Evolutionary conservation across 2,797 vertebrate genomes (phyloP), one percentile per base, ranked within the genome.

Genomic region (Thamnophis elegans): DNA sequence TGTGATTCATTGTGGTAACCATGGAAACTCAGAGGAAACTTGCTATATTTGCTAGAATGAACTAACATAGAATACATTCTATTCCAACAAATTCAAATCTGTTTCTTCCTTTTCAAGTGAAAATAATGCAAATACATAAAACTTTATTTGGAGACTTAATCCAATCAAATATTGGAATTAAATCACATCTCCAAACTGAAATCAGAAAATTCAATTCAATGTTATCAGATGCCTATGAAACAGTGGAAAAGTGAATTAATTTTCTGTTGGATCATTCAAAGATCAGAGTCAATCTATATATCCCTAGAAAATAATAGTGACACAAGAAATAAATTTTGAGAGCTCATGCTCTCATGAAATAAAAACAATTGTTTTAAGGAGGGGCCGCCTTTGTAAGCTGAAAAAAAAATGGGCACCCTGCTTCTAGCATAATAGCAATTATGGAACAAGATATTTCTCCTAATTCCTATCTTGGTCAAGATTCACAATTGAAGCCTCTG

Each of bases 1-100:
- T 96, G 92, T 93, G 93, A 87, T 96, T 94, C 28, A 25, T 92
- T 73, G 91, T 96, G 95, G 97, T 97, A 96, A 94, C 97, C 96
- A 96, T 97, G 96, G 96, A 96, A 97, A 97, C 96, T 93, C 94
- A 91, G 93, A 95, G 94, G 93, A 94, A 89, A 94, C 92, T 96
- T 95, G 96, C 94, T 96, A 94, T 87, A 96, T 96, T 88, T 95
- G 93, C 87, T 94, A 90, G 91, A 93, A 92, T 94, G 86, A 87
- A 56, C 0, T 0, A 92, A 18, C 51, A 88, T 1, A 56, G 91
- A 94, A 94, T 11, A 13, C 54, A 90, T 32, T 89, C 51, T 58
- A 90, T 2, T n/a, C 32, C 47, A n/a, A 36, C 28, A 89, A 86
- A 25, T 28, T 6, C 58, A 85, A 85, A 93, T 13, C 51, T 22